These are phyloP conservation scores for Hippocampus zosterae DNA, from an alignment of 2,113 vertebrate species.

Conservation along the genomic window DNA sequence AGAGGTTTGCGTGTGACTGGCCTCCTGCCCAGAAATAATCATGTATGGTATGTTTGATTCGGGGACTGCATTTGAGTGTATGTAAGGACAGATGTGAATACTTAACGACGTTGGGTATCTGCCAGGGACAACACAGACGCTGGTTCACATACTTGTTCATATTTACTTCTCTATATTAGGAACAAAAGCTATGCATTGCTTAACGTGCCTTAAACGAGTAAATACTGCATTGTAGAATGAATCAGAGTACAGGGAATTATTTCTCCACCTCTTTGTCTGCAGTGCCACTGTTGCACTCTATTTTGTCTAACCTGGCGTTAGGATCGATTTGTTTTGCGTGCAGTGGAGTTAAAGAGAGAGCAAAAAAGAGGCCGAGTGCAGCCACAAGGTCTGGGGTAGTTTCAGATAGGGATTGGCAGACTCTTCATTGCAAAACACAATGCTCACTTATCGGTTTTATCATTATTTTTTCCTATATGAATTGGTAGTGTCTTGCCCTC, in stretches of 20 bases:
- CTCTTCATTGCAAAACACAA: neutral
- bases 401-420: constrained; percentile 7
- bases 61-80: constrained; percentile 12
- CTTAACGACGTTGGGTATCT: constrained; percentile 17
- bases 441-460: neutral
- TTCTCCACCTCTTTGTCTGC: neutral
- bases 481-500: neutral
- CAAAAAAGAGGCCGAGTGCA: constrained; percentile 5
- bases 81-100: constrained; percentile 15
- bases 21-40: constrained; percentile 12
- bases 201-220: constrained; percentile 20
- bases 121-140: constrained; percentile 11
- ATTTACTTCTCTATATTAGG: constrained; percentile 12
- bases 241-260: constrained; percentile 19
- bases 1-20: constrained; percentile 16
- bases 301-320: neutral
- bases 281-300: constrained; percentile 14
- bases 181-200: constrained; percentile 25
- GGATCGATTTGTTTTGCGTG: constrained; percentile 27
- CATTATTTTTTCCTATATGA: neutral
- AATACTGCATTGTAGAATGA: constrained; percentile 9
- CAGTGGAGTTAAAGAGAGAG: constrained; percentile 8
- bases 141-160: constrained; percentile 12
- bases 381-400: constrained; percentile 27
- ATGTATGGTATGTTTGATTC: constrained; percentile 23